A percentile compares a stretch with the other conserved stretches of the same genome.
These are phyloP conservation scores for Dyspetes luteomarginatus DNA, from an alignment of 2,888 invertebrate genomes.

Conservation along the genomic window DNA sequence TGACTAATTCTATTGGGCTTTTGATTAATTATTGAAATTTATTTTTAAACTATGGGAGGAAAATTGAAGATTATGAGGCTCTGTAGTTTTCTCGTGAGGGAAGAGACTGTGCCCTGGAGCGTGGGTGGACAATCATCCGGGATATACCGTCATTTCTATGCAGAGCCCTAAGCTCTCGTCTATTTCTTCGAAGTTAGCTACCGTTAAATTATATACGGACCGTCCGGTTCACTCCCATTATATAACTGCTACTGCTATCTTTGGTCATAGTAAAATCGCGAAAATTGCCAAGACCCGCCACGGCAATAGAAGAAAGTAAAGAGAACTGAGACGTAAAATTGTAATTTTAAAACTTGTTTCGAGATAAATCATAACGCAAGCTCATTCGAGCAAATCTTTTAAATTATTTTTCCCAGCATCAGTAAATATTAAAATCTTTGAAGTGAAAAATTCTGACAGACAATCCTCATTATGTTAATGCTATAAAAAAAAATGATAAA, in stretches of 20 bases:
- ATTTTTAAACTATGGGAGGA: background rate
- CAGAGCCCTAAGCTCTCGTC: constrained; percentile 8
- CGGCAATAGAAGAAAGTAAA: constrained; percentile 18
- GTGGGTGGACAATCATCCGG: constrained; percentile 20
- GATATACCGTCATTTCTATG: constrained; percentile 35
- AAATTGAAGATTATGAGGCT: background rate
- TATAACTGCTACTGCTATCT: constrained; percentile 20
- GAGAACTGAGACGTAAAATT: constrained; percentile 6
- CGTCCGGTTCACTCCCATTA: constrained; percentile 10
- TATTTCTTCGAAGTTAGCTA: constrained; percentile 49
- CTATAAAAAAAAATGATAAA: too few species aligned
- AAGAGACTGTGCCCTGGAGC: constrained; percentile 8
- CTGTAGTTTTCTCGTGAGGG: background rate
- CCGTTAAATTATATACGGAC: constrained; percentile 62
- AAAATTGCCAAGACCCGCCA: constrained; percentile 12
- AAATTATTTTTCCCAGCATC: background rate
- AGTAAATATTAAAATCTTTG: too few species aligned
- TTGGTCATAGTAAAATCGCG: constrained; percentile 4
- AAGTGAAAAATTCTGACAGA: too few species aligned
- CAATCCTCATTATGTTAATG: too few species aligned
- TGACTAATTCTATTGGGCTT: too few species aligned
- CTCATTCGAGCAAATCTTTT: constrained; percentile 47
- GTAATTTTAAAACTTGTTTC: constrained; percentile 14
- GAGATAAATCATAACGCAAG: constrained; percentile 3
- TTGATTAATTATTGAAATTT: background rate